A percentile compares a stretch with the other conserved stretches of the same genome.
Conservation (phyloP, 2,888 invertebrate genomes). For the Lissonota sp. region DNA sequence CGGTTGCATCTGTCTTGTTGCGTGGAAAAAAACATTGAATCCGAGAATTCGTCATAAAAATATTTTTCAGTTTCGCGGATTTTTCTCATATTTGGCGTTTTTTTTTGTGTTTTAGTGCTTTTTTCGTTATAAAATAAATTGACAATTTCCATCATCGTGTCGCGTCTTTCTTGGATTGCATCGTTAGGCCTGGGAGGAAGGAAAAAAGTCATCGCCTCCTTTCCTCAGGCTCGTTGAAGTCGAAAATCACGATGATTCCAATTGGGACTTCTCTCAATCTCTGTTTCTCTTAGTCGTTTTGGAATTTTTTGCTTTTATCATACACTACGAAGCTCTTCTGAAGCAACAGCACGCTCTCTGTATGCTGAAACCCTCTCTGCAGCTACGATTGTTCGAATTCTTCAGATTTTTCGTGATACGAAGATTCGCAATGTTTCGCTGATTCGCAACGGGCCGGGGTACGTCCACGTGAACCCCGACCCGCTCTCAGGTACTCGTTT, state of each 20-base stretch:
- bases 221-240: too few species aligned
- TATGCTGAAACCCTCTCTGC: conserved; percentile 83
- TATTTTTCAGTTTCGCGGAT: not conserved
- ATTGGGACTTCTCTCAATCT: too few species aligned
- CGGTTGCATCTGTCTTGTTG: conserved; percentile 15
- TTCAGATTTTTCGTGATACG: conserved; percentile 67
- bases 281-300: not conserved
- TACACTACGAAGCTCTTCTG: conserved; percentile 81
- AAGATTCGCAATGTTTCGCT: conserved; percentile 66
- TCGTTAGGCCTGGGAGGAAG: not conserved
- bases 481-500: conserved; percentile 78
- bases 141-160: conserved; percentile 34
- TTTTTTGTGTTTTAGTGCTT: not conserved
- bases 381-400: conserved; percentile 69
- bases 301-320: conserved; percentile 25
- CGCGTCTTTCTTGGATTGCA: not conserved
- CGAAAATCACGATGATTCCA: too few species aligned
- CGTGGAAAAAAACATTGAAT: conserved; percentile 13
- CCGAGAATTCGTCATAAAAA: not conserved
- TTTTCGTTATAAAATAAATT: conserved; percentile 50
- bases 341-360: conserved; percentile 86
- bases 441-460: conserved; percentile 68
- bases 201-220: too few species aligned
- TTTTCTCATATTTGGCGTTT: conserved; percentile 8
- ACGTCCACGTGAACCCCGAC: conserved; percentile 75